Percentiles rank a stretch among this genome's conserved stretches.
phyloP scores from a whole-genome alignment of 2,797 vertebrate genomes.

The Pampus argenteus region DNA sequence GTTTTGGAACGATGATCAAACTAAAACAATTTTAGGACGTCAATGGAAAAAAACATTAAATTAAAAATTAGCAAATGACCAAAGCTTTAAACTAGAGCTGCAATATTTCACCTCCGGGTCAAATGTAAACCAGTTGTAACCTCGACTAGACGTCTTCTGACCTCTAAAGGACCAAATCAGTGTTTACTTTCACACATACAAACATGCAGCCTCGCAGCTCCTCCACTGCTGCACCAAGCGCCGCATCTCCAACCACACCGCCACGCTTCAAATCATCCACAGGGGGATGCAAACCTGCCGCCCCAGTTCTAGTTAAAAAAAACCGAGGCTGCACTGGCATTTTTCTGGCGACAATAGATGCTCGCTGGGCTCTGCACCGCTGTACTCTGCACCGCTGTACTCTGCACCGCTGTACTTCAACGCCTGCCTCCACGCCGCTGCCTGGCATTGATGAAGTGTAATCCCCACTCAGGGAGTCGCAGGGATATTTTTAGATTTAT shows the following conservation, averaged over 20 bases:
- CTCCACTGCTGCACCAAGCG: background rate
- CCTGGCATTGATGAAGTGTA: slow-evolving; percentile 77
- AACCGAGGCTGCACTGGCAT: slow-evolving; percentile 23
- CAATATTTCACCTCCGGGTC: background rate
- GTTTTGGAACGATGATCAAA: background rate
- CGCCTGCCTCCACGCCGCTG: slow-evolving; percentile 53
- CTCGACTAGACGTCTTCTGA: background rate
- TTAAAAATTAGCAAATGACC: no score
- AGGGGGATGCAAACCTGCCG: background rate
- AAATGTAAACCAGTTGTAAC: background rate
- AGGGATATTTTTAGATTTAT: slow-evolving; percentile 78
- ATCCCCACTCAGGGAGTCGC: slow-evolving; percentile 72
- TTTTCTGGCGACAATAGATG: slow-evolving; percentile 17
- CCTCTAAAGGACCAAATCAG: background rate
- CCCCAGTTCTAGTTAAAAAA: background rate
- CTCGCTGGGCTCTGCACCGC: slow-evolving; percentile 14
- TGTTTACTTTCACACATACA: background rate
- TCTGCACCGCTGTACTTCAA: slow-evolving; percentile 13
- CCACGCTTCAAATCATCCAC: background rate
- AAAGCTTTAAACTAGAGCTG: no score
- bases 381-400: background rate
- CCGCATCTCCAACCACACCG: background rate
- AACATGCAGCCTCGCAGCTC: background rate
- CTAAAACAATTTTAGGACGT: background rate
- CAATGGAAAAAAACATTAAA: no score